A percentile compares a stretch with the other conserved stretches of the same genome.
Evolutionary conservation across 2,113 vertebrate genomes (phyloP).

Genomic region (Microtus montanus): DNA sequence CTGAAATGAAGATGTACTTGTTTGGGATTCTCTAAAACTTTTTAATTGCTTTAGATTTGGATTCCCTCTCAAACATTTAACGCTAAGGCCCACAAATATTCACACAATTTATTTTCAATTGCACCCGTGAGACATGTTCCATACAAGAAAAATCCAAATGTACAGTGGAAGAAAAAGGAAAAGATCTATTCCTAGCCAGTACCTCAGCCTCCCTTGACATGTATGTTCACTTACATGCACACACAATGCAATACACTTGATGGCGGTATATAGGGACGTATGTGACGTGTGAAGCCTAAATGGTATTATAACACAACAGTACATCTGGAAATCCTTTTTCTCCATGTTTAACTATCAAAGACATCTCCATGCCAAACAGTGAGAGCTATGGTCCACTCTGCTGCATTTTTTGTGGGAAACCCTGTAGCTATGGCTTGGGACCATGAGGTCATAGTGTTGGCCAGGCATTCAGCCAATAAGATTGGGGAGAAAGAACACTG

Average conservation of each 20-base stretch:
- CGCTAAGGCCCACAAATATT: not conserved
- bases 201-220: not conserved
- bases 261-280: not conserved
- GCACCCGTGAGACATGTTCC: not conserved
- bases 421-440: not conserved
- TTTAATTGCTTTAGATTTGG: not conserved
- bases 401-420: not conserved
- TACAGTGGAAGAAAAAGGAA: not conserved
- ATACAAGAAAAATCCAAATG: not conserved
- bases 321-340: not conserved
- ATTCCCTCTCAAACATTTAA: not conserved
- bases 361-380: not conserved
- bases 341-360: not conserved
- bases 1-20: not conserved
- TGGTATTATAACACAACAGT: not conserved
- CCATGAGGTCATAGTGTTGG: not conserved
- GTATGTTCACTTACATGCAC: not conserved
- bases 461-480: not conserved
- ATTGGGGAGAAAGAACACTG: not conserved
- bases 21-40: not conserved
- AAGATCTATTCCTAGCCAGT: not conserved
- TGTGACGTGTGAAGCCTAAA: not conserved
- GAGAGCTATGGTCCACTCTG: fast-evolving
- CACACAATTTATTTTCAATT: slow-evolving; percentile 1
- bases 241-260: not conserved